Percentiles rank a stretch among this genome's conserved stretches.
phyloP scores from a whole-genome alignment of 2,797 vertebrate species.

The Sebastes oblongus region DNA sequence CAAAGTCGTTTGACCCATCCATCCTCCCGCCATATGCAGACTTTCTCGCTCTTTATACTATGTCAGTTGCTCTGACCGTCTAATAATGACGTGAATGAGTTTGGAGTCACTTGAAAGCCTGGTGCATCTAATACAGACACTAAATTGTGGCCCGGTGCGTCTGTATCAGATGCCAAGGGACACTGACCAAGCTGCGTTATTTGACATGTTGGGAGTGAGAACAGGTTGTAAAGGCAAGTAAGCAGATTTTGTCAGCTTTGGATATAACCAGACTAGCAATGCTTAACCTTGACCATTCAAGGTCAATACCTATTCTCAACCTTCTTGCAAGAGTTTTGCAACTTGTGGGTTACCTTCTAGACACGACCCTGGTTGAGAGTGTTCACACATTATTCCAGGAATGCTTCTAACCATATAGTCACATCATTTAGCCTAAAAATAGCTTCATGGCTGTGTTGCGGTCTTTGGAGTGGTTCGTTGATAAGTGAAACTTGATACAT shows the following conservation, averaged over 20 bases:
- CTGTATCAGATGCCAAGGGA: accelerated
- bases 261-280: neutral
- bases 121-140: neutral
- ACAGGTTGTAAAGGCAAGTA: neutral
- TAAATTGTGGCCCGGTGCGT: accelerated
- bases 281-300: no score
- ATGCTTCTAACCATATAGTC: neutral
- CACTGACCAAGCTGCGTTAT: no score
- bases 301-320: no score
- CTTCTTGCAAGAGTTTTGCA: no score
- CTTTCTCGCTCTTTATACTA: no score
- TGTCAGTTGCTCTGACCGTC: neutral
- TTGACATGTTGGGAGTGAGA: neutral
- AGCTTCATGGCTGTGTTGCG: neutral
- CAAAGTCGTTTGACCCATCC: no score
- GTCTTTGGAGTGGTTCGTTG: neutral
- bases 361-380: no score
- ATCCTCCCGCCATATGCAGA: no score
- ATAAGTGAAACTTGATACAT: neutral
- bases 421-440: neutral
- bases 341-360: neutral
- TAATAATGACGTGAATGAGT: neutral
- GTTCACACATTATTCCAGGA: neutral
- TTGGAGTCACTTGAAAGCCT: neutral
- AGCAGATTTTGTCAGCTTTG: neutral